These are phyloP conservation scores for Cassiopea xamachana DNA, from an alignment of 30 jellyfish, hydroid and myxozoan species.

Conservation along the genomic window DNA sequence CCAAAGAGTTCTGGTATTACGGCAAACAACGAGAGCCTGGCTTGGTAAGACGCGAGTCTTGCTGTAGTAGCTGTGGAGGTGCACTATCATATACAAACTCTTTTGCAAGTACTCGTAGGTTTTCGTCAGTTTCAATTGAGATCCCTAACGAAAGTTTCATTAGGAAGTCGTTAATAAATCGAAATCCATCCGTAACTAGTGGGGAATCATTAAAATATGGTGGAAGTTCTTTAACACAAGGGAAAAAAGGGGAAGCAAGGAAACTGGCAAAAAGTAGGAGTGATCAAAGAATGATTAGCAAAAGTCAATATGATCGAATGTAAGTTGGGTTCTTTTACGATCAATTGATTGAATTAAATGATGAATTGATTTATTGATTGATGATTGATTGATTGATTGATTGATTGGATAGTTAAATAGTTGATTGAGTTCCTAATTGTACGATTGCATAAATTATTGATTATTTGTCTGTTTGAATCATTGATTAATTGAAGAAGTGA, in stretches of 20 bases:
- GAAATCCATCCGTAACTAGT: neutral
- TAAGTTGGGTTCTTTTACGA: neutral
- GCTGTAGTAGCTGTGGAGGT: conserved; percentile 75
- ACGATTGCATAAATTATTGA: too few species aligned
- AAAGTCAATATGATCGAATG: conserved; percentile 3
- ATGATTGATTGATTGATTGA: neutral
- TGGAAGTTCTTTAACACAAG: neutral
- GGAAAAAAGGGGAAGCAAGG: neutral
- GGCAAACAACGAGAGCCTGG: conserved; percentile 4
- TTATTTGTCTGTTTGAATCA: neutral
- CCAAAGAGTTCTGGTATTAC: conserved; percentile 43
- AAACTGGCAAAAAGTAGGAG: neutral
- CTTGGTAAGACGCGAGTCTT: conserved; percentile 36
- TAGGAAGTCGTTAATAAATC: conserved; percentile 5
- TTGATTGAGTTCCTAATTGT: too few species aligned
- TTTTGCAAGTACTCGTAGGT: conserved; percentile 61
- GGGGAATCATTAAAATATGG: neutral
- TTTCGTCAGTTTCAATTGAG: conserved; percentile 65
- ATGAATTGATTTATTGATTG: neutral
- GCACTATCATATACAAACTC: conserved; percentile 50
- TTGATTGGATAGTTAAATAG: too few species aligned
- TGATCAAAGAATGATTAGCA: neutral
- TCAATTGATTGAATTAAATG: neutral
- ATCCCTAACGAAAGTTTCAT: conserved; percentile 42
- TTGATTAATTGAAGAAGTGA: neutral